Conservation (phyloP, 2,113 vertebrate genomes). For the Forbesichthys agassizii region DNA sequence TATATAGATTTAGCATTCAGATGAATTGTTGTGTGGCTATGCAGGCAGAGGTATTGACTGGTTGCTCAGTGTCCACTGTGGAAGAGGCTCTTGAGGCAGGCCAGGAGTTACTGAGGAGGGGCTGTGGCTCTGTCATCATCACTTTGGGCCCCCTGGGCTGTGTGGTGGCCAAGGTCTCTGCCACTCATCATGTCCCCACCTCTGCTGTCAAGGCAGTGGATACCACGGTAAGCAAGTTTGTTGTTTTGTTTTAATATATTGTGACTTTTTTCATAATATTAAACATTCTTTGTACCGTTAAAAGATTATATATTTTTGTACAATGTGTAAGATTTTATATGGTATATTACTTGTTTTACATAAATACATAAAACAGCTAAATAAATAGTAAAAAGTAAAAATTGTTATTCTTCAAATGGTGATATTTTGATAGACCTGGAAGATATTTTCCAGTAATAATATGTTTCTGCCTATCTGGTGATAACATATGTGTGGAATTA, state of each 20-base stretch:
- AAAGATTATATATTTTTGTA: too few relatives aligned
- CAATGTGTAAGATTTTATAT: too few relatives aligned
- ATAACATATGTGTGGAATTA: too few relatives aligned
- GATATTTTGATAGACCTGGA: background rate
- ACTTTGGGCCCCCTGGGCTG: constrained; percentile 91
- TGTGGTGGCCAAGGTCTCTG: constrained; percentile 77
- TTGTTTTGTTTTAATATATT: too few relatives aligned
- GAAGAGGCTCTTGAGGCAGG: constrained; percentile 81
- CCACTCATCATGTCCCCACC: constrained; percentile 81
- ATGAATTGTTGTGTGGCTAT: background rate
- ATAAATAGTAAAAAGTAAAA: too few relatives aligned
- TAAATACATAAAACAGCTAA: too few relatives aligned
- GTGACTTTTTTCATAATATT: too few relatives aligned
- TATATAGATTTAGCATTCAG: background rate
- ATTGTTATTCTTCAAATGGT: background rate
- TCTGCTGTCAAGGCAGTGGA: constrained; percentile 83
- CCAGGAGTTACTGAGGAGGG: constrained; percentile 78
- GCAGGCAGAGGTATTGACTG: constrained; percentile 92
- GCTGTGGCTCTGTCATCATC: constrained; percentile 84
- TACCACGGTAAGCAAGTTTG: constrained; percentile 84
- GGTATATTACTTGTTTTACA: too few relatives aligned
- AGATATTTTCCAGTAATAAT: background rate
- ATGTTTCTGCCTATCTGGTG: too few relatives aligned
- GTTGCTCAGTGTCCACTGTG: constrained; percentile 71
- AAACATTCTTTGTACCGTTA: too few relatives aligned